These are phyloP conservation scores for Drosophila koepferae DNA, from an alignment of 2,888 invertebrate genomes.

Conservation along the genomic window DNA sequence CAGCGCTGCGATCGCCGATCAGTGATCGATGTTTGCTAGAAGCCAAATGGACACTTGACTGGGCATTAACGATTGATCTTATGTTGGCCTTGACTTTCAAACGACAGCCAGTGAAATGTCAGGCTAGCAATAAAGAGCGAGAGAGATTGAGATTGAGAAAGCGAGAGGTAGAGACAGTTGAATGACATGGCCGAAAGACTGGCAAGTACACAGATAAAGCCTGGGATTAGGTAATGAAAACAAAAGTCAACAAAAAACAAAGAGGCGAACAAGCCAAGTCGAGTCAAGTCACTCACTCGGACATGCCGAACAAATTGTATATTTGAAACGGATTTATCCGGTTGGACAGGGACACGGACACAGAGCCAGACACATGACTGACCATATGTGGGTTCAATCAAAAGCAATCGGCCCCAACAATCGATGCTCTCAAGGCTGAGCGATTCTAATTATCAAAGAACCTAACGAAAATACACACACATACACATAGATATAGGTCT, in stretches of 20 bases:
- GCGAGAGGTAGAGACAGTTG: constrained; percentile 16
- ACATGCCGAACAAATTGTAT: constrained; percentile 64
- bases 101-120: constrained; percentile 56
- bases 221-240: constrained; percentile 27
- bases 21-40: constrained; percentile 41
- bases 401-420: constrained; percentile 34
- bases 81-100: constrained; percentile 70
- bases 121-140: constrained; percentile 17
- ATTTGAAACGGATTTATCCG: constrained; percentile 64
- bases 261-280: constrained; percentile 24
- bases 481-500: not conserved
- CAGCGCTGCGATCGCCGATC: constrained; percentile 40
- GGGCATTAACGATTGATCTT: constrained; percentile 38
- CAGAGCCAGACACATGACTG: not conserved
- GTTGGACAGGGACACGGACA: constrained; percentile 40
- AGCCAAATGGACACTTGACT: constrained; percentile 50
- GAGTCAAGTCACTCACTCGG: constrained; percentile 68
- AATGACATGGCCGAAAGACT: constrained; percentile 42
- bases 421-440: constrained; percentile 63
- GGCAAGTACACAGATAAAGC: constrained; percentile 8
- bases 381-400: constrained; percentile 45
- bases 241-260: constrained; percentile 39
- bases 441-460: constrained; percentile 47
- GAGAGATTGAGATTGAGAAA: not conserved
- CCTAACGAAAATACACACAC: not conserved